Evolutionary conservation across 2,888 invertebrate species (phyloP).

Genomic region (Amiota minor): DNA sequence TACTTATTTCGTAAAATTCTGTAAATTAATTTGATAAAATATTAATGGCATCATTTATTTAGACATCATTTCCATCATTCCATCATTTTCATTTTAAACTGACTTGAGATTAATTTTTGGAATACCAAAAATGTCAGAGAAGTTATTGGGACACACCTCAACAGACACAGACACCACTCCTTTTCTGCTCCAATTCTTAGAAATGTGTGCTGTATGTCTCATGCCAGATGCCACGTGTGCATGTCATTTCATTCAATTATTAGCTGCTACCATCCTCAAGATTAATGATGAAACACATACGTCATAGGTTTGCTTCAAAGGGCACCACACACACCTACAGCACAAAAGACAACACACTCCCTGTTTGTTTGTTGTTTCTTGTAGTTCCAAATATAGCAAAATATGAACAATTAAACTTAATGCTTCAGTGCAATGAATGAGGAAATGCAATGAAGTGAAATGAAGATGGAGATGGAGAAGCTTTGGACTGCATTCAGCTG

Average conservation of each 20-base stretch:
- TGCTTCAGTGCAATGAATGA: constrained; percentile 34
- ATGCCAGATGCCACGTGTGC: constrained; percentile 19
- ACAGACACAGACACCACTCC: constrained; percentile 27
- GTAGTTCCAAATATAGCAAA: constrained; percentile 57
- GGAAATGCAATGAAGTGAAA: not conserved
- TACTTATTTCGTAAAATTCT: too few relatives aligned
- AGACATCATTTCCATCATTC: too few relatives aligned
- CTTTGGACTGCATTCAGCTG: constrained; percentile 52
- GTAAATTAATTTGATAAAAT: too few relatives aligned
- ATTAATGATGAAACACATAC: constrained; percentile 59
- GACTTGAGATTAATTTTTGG: too few relatives aligned
- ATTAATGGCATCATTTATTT: too few relatives aligned
- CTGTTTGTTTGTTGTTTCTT: not conserved
- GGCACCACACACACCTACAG: constrained; percentile 9
- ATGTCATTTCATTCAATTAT: not conserved
- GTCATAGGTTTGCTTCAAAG: constrained; percentile 52
- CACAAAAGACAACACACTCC: constrained; percentile 42
- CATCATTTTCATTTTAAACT: too few relatives aligned
- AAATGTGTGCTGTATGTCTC: constrained; percentile 45
- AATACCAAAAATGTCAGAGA: not conserved
- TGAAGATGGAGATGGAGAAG: constrained; percentile 33
- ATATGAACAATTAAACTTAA: constrained; percentile 38
- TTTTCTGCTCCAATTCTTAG: constrained; percentile 57
- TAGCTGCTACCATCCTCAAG: constrained; percentile 42
- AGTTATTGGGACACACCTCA: not conserved